phyloP scores from a whole-genome alignment of 2,797 vertebrate species.

The Microcaecilia unicolor region DNA sequence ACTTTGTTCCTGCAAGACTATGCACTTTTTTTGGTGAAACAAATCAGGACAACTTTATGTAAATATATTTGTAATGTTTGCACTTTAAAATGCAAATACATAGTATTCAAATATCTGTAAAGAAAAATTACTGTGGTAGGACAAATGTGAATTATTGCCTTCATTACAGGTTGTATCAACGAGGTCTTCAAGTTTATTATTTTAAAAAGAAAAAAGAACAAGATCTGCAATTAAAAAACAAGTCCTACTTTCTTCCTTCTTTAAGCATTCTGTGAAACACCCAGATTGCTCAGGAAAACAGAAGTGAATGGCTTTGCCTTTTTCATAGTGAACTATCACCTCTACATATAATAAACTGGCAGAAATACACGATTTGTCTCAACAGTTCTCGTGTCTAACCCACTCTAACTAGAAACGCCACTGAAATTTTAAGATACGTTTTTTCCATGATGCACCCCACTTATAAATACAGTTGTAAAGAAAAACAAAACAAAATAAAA shows the following conservation, averaged over 20 bases:
- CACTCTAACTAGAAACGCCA: slow-evolving; percentile 43
- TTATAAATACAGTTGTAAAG: slow-evolving; percentile 46
- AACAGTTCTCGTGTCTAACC: slow-evolving; percentile 32
- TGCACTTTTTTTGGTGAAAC: slow-evolving; percentile 46
- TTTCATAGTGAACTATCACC: too few species aligned
- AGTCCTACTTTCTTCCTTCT: not conserved
- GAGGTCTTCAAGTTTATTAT: slow-evolving; percentile 20
- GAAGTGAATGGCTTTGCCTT: slow-evolving; percentile 12
- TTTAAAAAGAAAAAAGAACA: slow-evolving; percentile 15
- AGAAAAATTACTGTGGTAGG: slow-evolving; percentile 21
- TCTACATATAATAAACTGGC: too few species aligned
- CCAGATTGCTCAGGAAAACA: slow-evolving; percentile 3
- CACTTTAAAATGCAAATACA: slow-evolving; percentile 36
- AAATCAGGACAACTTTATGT: slow-evolving; percentile 34
- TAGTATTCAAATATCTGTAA: slow-evolving; percentile 17
- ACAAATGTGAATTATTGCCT: slow-evolving; percentile 46
- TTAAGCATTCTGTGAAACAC: slow-evolving; percentile 5
- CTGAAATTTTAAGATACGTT: slow-evolving; percentile 60
- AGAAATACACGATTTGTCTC: slow-evolving; percentile 12
- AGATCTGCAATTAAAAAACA: slow-evolving; percentile 8
- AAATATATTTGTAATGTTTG: slow-evolving; percentile 35
- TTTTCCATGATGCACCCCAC: slow-evolving; percentile 50
- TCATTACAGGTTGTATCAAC: slow-evolving; percentile 31
- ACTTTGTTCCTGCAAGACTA: slow-evolving; percentile 39
- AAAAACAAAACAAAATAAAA: slow-evolving; percentile 47